Base-by-base conservation (phyloP, 2,113 vertebrate species). In the Forbesichthys papilliferus region DNA sequence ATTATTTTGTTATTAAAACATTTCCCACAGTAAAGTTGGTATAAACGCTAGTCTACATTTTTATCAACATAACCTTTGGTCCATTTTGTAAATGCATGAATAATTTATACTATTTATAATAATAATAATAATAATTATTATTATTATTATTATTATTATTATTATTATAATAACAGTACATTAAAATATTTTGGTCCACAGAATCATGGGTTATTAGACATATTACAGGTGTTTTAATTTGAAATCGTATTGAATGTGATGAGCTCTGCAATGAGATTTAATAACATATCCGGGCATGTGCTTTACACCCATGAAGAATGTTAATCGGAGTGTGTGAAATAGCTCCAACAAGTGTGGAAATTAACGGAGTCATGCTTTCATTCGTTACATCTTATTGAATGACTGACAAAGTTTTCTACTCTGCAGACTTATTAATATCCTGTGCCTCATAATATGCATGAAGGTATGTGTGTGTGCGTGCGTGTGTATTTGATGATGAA, bases 381-480 rank as follows among this genome's bases (percentile, higher is more conserved):
- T 87, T 86, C 68, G 75, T 69, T 84, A 79, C 82, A 76, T 87
- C 84, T 87, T 86, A 87, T 83, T 87, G 84, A 91, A 88, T 81
- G 75, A 86, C 84, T 80, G 77, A 83, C 61, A 75, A 68, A 69
- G 74, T 81, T 76, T 84, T 83, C 79, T 79, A 81, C 83, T 78
- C 80, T 70, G 84, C 88, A 77, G 73, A 85, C 75, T 84, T 81
- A 84, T 89, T 88, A 81, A 82, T 84, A 87, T 83, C 82, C 76
- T 78, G 62, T 12, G 46, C 70, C 47, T 78, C 55, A 71, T 70
- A 86, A 83, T 86, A 82, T 87, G 78, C 81, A 61, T 61, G 11
- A 68, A 64, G 70, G 56, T 58, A 27, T 27, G 20, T 68, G 69
- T 33, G 57, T 73, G 33, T 16, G 42, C n/a, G 59, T 16, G 18